These are phyloP conservation scores for Parnassius mnemosyne DNA, from an alignment of 2,888 invertebrate species.

Conservation along the genomic window DNA sequence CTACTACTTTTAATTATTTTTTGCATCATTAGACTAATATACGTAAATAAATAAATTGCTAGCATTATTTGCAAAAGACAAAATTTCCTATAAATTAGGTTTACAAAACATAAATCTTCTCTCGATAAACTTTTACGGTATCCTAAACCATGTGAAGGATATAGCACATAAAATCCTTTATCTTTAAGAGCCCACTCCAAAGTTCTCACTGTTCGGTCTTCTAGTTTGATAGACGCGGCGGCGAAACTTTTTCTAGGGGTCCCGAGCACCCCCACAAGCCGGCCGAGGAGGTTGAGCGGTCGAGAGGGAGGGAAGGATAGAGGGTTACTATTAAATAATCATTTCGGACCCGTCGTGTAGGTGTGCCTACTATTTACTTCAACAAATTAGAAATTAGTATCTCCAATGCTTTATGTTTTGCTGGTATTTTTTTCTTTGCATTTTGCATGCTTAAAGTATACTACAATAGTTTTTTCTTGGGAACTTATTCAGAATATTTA, in stretches of 20 bases:
- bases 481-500: too few species aligned
- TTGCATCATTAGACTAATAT: too few species aligned
- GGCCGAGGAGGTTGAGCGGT: slow-evolving; percentile 37
- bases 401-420: slow-evolving; percentile 35
- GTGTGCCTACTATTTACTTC: slow-evolving; percentile 59
- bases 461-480: too few species aligned
- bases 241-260: slow-evolving; percentile 70
- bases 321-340: slow-evolving; percentile 71
- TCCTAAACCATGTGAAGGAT: slow-evolving; percentile 28
- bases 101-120: slow-evolving; percentile 11
- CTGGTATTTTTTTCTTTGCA: slow-evolving; percentile 33
- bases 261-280: slow-evolving; percentile 59
- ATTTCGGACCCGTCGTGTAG: slow-evolving; percentile 61
- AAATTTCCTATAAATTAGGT: slow-evolving; percentile 5
- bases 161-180: slow-evolving; percentile 33
- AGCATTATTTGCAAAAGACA: slow-evolving; percentile 3
- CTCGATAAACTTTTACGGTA: slow-evolving; percentile 24
- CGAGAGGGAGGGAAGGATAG: slow-evolving; percentile 37
- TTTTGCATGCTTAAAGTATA: neutral
- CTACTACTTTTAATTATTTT: too few species aligned
- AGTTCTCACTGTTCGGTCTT: slow-evolving; percentile 46
- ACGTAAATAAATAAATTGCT: neutral
- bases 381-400: slow-evolving; percentile 61
- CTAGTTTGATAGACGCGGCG: slow-evolving; percentile 67
- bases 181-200: slow-evolving; percentile 39